A percentile compares a stretch with the other conserved stretches of the same genome.
Conservation (phyloP, 1,140 invertebrate species). For the Maconellicoccus hirsutus region DNA sequence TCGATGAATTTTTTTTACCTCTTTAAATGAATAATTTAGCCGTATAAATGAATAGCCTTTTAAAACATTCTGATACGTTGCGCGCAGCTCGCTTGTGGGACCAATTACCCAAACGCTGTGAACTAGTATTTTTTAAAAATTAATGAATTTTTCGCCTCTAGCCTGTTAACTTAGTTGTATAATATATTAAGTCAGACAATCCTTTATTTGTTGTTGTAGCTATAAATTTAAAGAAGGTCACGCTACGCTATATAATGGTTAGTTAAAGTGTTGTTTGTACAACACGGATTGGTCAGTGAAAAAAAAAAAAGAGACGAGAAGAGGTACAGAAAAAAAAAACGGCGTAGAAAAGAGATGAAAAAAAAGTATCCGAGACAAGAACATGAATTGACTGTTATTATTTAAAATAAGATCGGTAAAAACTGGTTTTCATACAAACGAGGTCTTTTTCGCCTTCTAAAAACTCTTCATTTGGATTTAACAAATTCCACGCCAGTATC, state of each 20-base stretch:
- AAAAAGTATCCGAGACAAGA: conserved; percentile 17
- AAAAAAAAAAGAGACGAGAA: conserved; percentile 7
- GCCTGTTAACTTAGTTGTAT: conserved; percentile 20
- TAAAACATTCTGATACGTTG: background rate
- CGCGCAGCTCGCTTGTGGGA: background rate
- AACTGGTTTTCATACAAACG: conserved; percentile 19
- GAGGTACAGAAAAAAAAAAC: conserved; percentile 13
- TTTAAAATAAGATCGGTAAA: conserved; percentile 17
- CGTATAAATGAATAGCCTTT: background rate
- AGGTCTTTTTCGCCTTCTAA: conserved; percentile 16
- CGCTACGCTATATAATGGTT: conserved; percentile 15
- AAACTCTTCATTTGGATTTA: conserved; percentile 7
- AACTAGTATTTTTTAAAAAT: conserved; percentile 21
- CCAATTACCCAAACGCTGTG: conserved; percentile 17
- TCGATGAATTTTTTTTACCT: background rate
- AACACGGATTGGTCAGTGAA: conserved; percentile 12
- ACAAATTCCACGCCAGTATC: conserved; percentile 2
- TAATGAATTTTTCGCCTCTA: conserved; percentile 18
- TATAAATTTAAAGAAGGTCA: conserved; percentile 22
- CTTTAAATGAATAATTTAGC: background rate
- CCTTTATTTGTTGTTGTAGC: conserved; percentile 22
- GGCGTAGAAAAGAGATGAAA: background rate
- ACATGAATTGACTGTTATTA: conserved; percentile 20
- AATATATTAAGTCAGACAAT: conserved; percentile 22
- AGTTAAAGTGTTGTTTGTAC: conserved; percentile 22